A percentile compares a stretch with the other conserved stretches of the same genome.
Conservation (phyloP, 2,797 vertebrate genomes). For the Megaceryle alcyon region DNA sequence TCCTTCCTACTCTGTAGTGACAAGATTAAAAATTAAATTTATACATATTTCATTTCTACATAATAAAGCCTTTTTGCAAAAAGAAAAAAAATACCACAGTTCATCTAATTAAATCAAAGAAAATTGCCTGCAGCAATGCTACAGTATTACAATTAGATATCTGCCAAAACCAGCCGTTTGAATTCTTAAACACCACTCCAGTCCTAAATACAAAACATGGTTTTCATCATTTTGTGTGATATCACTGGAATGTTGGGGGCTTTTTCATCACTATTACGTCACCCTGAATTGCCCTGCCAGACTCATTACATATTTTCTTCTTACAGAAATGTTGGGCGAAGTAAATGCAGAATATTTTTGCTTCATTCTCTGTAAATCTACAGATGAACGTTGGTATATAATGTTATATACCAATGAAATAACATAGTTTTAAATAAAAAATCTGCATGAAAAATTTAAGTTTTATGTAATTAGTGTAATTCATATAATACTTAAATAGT, state of each 20-base stretch:
- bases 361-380: background rate
- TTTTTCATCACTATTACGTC: constrained; percentile 42
- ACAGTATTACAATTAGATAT: constrained; percentile 78
- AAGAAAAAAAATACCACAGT: constrained; percentile 79
- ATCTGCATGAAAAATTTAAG: background rate
- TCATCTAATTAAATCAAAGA: constrained; percentile 88
- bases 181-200: constrained; percentile 73
- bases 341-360: background rate
- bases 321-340: background rate
- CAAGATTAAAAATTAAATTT: constrained; percentile 88
- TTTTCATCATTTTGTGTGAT: constrained; percentile 68
- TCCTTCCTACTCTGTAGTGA: constrained; percentile 81
- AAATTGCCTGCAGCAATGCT: constrained; percentile 80
- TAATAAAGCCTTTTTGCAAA: constrained; percentile 85
- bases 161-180: constrained; percentile 75
- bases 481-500: background rate
- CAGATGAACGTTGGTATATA: background rate
- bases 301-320: background rate
- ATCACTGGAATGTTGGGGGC: background rate
- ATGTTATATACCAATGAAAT: background rate
- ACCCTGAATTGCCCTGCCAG: constrained; percentile 25
- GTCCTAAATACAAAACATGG: constrained; percentile 64
- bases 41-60: constrained; percentile 88
- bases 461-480: background rate
- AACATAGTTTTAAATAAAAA: background rate